Base-by-base conservation (phyloP, 2,888 invertebrate genomes). In the Podotricha telesiphe region DNA sequence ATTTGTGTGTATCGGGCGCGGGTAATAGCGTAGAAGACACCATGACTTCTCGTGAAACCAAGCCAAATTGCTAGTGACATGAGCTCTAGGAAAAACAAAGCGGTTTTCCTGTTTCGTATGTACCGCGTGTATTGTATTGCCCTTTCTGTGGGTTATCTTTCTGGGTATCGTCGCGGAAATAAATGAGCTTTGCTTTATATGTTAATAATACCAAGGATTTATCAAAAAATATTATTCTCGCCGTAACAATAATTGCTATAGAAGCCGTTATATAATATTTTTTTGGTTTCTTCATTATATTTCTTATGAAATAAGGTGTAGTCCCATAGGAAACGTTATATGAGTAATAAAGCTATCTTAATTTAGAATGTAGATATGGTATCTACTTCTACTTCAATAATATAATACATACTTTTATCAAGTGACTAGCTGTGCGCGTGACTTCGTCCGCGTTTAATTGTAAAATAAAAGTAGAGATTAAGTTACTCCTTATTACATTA, bases 51-150 rank as follows among this genome's bases (percentile, higher is more conserved):
- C 72, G 73, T 74, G 73, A 73, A 73, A 74, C 71, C 70, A 73
- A 71, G 69, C 72, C 70, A 75, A 77, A 77, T 75, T 73, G 75
- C 69, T 40, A 72, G 72, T 74, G 76, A 75, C 76, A 74, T 68
- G 69, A 71, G 71, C 69, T 71, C 51, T 45, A 59, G 55, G 71
- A 68, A 70, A 72, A 76, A 67, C 71, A 73, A 71, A 74, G 51
- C 71, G 56, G 42, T 71, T 65, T 68, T 69, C 59, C 65, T 68
- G 68, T 68, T 69, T 65, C 59, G 47, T 67, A 58, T 68, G 68
- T 73, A 73, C 48, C 67, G 65, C 68, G 59, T 74, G 69, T 69
- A 55, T 58, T 69, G 64, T 70, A 64, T 62, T 51, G 67, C 45
- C 62, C 55, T 56, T 40, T 55, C 62, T 47, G 53, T 50, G 53